Base-by-base conservation (phyloP, 2,797 vertebrate genomes). In the Karalla daura region DNA sequence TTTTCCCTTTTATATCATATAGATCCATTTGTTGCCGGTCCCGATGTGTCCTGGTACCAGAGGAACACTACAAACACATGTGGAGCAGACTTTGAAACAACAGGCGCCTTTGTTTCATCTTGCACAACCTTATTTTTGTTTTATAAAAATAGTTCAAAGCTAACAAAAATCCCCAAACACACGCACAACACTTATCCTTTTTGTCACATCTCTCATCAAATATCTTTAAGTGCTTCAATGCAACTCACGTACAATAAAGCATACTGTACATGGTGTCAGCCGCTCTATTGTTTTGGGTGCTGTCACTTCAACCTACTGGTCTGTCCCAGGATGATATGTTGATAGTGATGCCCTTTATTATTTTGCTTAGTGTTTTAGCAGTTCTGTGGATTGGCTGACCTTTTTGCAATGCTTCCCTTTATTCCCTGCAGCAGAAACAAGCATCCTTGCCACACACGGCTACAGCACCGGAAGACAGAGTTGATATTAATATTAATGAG, bases 301-400 rank as follows among this genome's bases (percentile, higher is more conserved):
- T 86, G 89, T 91, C 85, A 87, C 86, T 85, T 87, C 77, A 88
- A 82, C 76, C 64, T 76, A 43, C 33, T 84, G 76, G 68, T 80
- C 84, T 81, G 77, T 92, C 86, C 81, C 36, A 70, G 87, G 76
- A 72, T 79, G 74, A 82, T 90, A 88, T 87, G 85, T 89, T 88
- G 89, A 92, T 93, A 90, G 84, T 83, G 75, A 86, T 92, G 89
- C 88, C 91, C 90, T 93, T 93, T 92, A 88, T 91, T 90, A 86
- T 88, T 90, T 87, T 79, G 83, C 82, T 73, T 78, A 84, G 67
- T 89, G 73, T 92, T 92, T 88, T 76, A 72, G 85, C 83, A 87
- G 74, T 83, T 85, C 84, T 85, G 74, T 90, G 90, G 90, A 91
- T 91, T 74, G 81, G 74, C 69, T 93, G 89, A 93, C 91, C 91